Evolutionary conservation across 1,140 invertebrate genomes (phyloP), one percentile per base, ranked within the genome.

Genomic region (Ladona fulva): DNA sequence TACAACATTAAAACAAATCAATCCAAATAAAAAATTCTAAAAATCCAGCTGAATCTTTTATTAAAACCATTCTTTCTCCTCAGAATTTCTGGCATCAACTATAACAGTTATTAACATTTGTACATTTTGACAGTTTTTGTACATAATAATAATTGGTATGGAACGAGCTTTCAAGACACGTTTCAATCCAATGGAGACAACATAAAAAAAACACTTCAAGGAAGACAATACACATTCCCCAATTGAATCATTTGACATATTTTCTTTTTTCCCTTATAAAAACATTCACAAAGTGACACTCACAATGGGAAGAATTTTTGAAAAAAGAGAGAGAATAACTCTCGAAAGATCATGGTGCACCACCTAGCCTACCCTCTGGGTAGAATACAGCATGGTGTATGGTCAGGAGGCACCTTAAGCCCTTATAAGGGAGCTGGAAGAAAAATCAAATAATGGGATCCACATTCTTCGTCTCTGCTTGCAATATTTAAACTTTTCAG

Each of bases 81-180:
- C n/a, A 1, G 52, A 22, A 66, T 66, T 66, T 66, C 14, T 66
- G 14, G n/a, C 16, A 66, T 66, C 52, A 66, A 66, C 52, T 66
- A 66, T 66, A 66, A 66, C 52, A 66, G 52, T 66, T 66, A 66
- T 66, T 66, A 66, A 66, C 52, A 66, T 66, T 66, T 66, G 52
- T 66, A 66, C 52, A 66, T 66, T 66, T 66, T 66, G 52, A 66
- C 52, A 66, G 52, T 66, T 66, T 66, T 66, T 66, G 52, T 66
- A 66, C 52, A 66, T 1, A 22, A 66, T 66, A 37, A 22, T 66
- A 66, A 66, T 66, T 66, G 52, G 52, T 66, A 66, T 66, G 52
- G 52, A 22, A 19, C n/a, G 52, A 66, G 3, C 52, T 12, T 6
- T 66, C 14, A 22, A 16, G n/a, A 66, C 3, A 66, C n/a, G n/a